Percentiles rank a stretch among this genome's conserved stretches.
Evolutionary conservation across 2,797 vertebrate genomes (phyloP).

Genomic region (Enteromius fasciolatus): DNA sequence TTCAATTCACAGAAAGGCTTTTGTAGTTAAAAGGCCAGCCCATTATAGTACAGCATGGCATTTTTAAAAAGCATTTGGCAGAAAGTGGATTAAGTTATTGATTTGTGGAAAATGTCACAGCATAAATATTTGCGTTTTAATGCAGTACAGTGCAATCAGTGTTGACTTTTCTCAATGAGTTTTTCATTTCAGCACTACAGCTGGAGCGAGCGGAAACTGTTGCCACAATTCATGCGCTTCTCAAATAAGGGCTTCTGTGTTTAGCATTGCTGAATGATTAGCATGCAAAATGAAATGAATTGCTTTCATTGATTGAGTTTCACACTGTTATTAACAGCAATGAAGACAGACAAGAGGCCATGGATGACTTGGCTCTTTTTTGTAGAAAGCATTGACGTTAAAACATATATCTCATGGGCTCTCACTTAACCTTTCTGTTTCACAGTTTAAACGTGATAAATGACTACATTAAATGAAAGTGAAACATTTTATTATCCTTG

Average conservation of each 20-base stretch:
- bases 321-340: conserved; percentile 66
- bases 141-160: conserved; percentile 46
- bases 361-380: conserved; percentile 62
- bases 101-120: conserved; percentile 52
- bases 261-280: conserved; percentile 54
- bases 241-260: conserved; percentile 40
- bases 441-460: conserved; percentile 36
- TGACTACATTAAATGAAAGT: conserved; percentile 34
- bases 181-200: conserved; percentile 30
- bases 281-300: conserved; percentile 70
- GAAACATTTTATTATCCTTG: conserved; percentile 39
- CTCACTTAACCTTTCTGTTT: conserved; percentile 34
- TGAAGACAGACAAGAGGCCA: conserved; percentile 64
- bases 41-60: conserved; percentile 9
- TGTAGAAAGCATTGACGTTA: conserved; percentile 17
- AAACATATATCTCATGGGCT: conserved; percentile 17
- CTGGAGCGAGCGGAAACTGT: conserved; percentile 28
- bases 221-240: conserved; percentile 6
- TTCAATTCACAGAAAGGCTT: conserved; percentile 43
- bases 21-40: conserved; percentile 33
- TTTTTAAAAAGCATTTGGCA: conserved; percentile 47
- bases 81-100: conserved; percentile 49
- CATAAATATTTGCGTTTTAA: conserved; percentile 50
- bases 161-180: conserved; percentile 46
- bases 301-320: conserved; percentile 71